Evolutionary conservation across 2,797 vertebrate genomes (phyloP), one percentile per base, ranked within the genome.

Genomic region (Xerus rutilus): DNA sequence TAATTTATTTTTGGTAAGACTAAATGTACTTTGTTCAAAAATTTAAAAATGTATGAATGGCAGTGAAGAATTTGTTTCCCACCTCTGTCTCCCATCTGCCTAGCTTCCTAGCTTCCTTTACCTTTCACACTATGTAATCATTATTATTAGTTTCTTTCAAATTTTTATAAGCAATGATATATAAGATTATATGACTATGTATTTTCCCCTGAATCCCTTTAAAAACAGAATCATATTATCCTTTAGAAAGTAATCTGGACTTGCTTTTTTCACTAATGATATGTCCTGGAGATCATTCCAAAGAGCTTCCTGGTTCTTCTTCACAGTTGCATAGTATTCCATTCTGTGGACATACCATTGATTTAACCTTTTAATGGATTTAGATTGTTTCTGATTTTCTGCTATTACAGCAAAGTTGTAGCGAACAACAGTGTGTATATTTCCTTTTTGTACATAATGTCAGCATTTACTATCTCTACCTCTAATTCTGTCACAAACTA

Each of bases 1-100:
- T 92, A 62, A 82, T 89, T 96, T 96, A 67, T 86, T 91, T 96
- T 96, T 91, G 70, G 49, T 59, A 25, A 81, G 91, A 64, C 8
- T 47, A 69, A 74, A 82, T 86, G 69, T 87, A 95, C 28, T 39
- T 72, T 64, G 20, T 72, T 89, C 39, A 76, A 67, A 69, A 81
- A 70, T 54, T 79, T 87, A 23, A 70, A 89, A 89, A 81, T 82
- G 52, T 59, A 4, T 57, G 21, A 87, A 81, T 57, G 39, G 94
- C 85, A 94, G 79, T 77, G 64, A 85, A 65, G 39, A 72, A 10
- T 84, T 93, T 91, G 52, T 84, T 14, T 86, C 39, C 15, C 21
- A 79, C 11, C 7, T 10, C 32, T 57, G n/a, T 39, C 81, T 86
- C 30, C 82, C 32, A 62, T 64, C 39, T 84, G 64, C 45, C 32